These are phyloP conservation scores for Oncorhynchus masou DNA, from an alignment of 2,113 vertebrate species.

Conservation along the genomic window DNA sequence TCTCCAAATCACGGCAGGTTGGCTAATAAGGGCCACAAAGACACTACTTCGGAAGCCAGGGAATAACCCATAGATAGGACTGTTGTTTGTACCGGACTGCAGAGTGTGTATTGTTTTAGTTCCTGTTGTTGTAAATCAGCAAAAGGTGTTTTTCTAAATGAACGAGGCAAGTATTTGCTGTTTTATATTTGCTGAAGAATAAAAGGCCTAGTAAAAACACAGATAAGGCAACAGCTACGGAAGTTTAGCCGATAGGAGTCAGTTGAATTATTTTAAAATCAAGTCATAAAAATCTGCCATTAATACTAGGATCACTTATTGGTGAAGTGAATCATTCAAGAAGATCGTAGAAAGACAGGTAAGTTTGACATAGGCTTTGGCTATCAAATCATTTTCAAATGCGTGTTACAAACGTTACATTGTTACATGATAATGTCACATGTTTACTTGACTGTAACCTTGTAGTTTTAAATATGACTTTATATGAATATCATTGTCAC, in stretches of 20 bases:
- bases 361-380: too few species aligned
- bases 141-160: constrained; percentile 70
- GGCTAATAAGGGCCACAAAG: constrained; percentile 17
- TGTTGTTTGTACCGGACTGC: constrained; percentile 21
- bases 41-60: constrained; percentile 56
- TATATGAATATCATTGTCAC: too few species aligned
- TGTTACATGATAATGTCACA: not conserved
- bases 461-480: not conserved
- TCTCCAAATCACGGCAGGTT: not conserved
- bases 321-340: not conserved
- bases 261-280: not conserved
- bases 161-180: constrained; percentile 26
- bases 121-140: constrained; percentile 67
- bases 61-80: constrained; percentile 47
- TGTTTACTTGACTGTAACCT: not conserved
- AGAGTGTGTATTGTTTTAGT: constrained; percentile 57
- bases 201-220: not conserved
- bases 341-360: not conserved
- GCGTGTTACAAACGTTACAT: not conserved
- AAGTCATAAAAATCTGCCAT: not conserved
- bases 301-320: not conserved
- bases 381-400: not conserved
- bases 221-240: not conserved
- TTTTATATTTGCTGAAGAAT: not conserved
- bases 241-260: not conserved